Evolutionary conservation across 1,140 invertebrate species (phyloP), one percentile per base, ranked within the genome.

Genomic region (Brachionus sp.): DNA sequence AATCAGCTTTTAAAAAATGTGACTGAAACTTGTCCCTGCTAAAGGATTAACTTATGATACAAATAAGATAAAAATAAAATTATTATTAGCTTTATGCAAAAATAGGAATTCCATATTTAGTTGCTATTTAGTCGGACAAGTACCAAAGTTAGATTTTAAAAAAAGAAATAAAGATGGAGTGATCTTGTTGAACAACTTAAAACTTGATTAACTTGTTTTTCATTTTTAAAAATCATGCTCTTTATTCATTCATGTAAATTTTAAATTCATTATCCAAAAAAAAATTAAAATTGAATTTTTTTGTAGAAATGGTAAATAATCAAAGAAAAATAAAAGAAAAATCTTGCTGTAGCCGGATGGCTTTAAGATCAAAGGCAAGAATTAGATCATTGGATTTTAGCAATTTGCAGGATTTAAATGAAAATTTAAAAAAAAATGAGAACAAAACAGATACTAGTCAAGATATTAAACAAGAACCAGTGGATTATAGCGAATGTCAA

Each of bases 301-400:
- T 66, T 66, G 64, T 35, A 5, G 66, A 70, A 70, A 70, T 70
- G 66, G 66, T 70, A 37, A 70, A 70, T 42, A 19, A 37, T 37
- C 10, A 66, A 33, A 66, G 33, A 25, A 70, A 70, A 70, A 70
- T 39, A 39, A 70, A 39, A 35, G 66, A 70, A 70, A 39, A 70
- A 70, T 19, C 29, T 70, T 16, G 33, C 19, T 39, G 16, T 37
- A 66, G 33, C n/a, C 33, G 35, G n/a, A 70, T 70, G 29, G 66
- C 33, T 19, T 16, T 70, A 4, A 70, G 66, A 70, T 35, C 33
- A 19, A 70, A 70, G n/a, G 13, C 29, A 70, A 70, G 33, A 37
- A 10, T 37, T 9, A 57, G 16, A 70, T 19, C 66, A 37, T 9
- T n/a, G 13, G 33, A 33, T 39, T 70, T 39, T 70, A 37, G 33